Base-by-base conservation (phyloP, 2,888 invertebrate genomes). In the Eupithecia dodoneata region DNA sequence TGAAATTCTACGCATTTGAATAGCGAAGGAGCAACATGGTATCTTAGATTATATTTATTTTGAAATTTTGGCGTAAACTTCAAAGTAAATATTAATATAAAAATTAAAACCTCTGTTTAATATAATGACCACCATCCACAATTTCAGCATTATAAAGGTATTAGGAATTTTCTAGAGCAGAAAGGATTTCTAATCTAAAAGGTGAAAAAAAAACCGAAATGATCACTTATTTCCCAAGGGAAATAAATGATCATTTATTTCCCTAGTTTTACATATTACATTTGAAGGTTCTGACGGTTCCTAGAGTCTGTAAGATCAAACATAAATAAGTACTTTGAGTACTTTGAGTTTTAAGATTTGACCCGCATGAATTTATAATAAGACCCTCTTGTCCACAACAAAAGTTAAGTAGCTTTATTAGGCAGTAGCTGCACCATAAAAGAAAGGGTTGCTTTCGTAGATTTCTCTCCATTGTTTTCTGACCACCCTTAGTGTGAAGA, bases 341-440 rank as follows among this genome's bases (percentile, higher is more conserved):
- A 55, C 55, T 55, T 55, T 55, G n/a, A 55, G n/a, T 55, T n/a
- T 55, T 44, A 44, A 7, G 6, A 4, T 74, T 72, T 59, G 52
- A 74, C 82, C 81, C 81, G 83, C 83, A 84, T 81, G 41, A 69
- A 67, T 73, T 73, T n/a, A 75, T 71, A 59, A 73, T 49, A 81
- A 79, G 76, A 47, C 75, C 67, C 74, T 78, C 73, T 80, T 75
- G 72, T 79, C 59, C 42, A 80, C 73, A 81, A 79, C 73, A 78
- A 77, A 81, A 79, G 85, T 87, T 88, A 91, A 90, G 91, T 83
- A 87, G 87, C 89, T 93, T 93, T 92, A 93, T 91, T 86, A 87
- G 82, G 84, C 91, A 91, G 94, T 93, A 94, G 94, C 91, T 80
- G 83, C 77, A 81, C 84, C 84, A 83, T 89, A 88, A 89, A 89